Base-by-base conservation (phyloP, 2,888 invertebrate genomes). In the Torymus texanus region DNA sequence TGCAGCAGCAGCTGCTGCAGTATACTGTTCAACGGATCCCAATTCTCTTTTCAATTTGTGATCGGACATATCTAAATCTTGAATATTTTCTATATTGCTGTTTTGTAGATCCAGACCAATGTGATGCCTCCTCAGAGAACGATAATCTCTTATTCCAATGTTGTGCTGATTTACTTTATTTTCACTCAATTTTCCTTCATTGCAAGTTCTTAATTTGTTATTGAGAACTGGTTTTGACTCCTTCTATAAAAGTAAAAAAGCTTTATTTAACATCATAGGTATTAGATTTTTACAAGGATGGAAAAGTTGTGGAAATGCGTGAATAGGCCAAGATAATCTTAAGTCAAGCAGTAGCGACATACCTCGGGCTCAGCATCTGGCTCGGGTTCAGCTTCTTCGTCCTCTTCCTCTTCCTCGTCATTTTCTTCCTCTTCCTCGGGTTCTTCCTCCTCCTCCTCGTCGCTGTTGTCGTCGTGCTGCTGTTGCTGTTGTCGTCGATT, bases 41-140 rank as follows among this genome's bases (percentile, higher is more conserved):
- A 88, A 87, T 82, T 89, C 89, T 78, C 88, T 84, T 75, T 85
- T 87, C 21, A 88, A 82, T 81, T 89, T 89, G 65, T 87, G 87
- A 71, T 89, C 88, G 3, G 81, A 62, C 78, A 86, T 83, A 78
- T 88, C 89, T 10, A 88, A 86, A 62, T 89, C 88, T 5, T 88
- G 87, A 3, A 88, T 80, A 81, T 84, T 87, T 29, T 88, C 88
- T 3, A 84, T 82, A 58, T 88, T 88, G 84, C 88, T 88, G 55
- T 85, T 87, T 65, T 88, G 88, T 18, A 82, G 18, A 63, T 82
- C 82, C 65, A 82, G 11, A 55, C 80, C 79, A 41, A 82, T 75
- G n/a, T 82, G 82, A 24, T 80, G 82, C 16, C 71, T 75, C 68
- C 82, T 80, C 10, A 78, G 53, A n/a, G 80, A 79, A 13, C 79